Percentiles rank a stretch among this genome's conserved stretches.
These are phyloP conservation scores for Caranx melampygus DNA, from an alignment of 2,113 vertebrate species.

Conservation along the genomic window DNA sequence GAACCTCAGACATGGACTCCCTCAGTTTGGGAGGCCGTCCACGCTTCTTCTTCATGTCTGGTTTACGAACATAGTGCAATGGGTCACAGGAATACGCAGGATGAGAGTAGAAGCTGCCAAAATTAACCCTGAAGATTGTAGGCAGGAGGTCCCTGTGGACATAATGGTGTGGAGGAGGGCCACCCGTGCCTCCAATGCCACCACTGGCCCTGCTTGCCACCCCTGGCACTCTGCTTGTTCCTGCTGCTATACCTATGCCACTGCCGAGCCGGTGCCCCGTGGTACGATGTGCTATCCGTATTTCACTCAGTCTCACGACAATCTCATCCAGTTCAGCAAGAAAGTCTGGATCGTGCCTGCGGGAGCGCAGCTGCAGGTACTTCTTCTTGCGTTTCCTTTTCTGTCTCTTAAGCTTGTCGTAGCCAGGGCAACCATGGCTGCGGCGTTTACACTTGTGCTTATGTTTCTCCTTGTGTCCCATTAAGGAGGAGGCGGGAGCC, in stretches of 20 bases:
- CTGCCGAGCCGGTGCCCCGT: slow-evolving; percentile 81
- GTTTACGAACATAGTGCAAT: slow-evolving; percentile 95
- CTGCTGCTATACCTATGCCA: slow-evolving; percentile 72
- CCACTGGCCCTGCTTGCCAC: slow-evolving; percentile 65
- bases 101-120: slow-evolving; percentile 96
- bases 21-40: slow-evolving; percentile 96
- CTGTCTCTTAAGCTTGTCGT: slow-evolving; percentile 96
- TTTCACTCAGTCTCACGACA: slow-evolving; percentile 90
- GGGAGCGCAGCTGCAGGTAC: slow-evolving; percentile 90
- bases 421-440: slow-evolving; percentile 92
- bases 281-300: slow-evolving; percentile 94
- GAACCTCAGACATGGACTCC: slow-evolving; percentile 96
- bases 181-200: slow-evolving; percentile 76
- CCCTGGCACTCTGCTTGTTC: slow-evolving; percentile 71
- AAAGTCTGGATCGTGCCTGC: slow-evolving; percentile 94
- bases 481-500: slow-evolving; percentile 73
- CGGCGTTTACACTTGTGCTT: slow-evolving; percentile 98
- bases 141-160: slow-evolving; percentile 94
- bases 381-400: slow-evolving; percentile 99
- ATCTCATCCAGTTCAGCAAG: slow-evolving; percentile 94
- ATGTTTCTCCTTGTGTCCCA: slow-evolving; percentile 95
- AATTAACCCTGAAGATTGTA: slow-evolving; percentile 94
- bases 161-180: slow-evolving; percentile 91
- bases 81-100: slow-evolving; percentile 90
- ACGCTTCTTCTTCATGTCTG: slow-evolving; percentile 95